Evolutionary conservation across 2,797 vertebrate genomes (phyloP).

Genomic region (Melopsittacus undulatus): DNA sequence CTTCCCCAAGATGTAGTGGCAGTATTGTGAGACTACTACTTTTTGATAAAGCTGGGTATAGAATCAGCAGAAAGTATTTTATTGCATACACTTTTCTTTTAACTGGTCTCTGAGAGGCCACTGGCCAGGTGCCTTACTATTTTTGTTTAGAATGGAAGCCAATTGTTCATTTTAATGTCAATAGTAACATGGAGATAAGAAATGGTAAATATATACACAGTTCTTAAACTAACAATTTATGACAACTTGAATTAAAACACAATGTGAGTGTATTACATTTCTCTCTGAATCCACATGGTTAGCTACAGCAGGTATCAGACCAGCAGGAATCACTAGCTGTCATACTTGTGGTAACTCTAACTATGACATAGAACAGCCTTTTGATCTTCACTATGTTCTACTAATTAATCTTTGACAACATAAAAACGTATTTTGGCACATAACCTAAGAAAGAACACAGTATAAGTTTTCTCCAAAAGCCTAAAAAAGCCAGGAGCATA

Average conservation of each 20-base stretch:
- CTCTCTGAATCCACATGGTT: slow-evolving; percentile 15
- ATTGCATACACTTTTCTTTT: neutral
- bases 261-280: slow-evolving; percentile 33
- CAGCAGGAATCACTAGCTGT: slow-evolving; percentile 38
- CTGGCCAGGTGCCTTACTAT: slow-evolving; percentile 17
- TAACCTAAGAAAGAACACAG: slow-evolving; percentile 27
- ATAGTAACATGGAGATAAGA: slow-evolving; percentile 7
- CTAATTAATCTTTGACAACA: slow-evolving; percentile 75
- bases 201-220: slow-evolving; percentile 30
- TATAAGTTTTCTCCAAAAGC: slow-evolving; percentile 41
- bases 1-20: neutral
- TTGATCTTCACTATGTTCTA: slow-evolving; percentile 74
- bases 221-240: slow-evolving; percentile 59
- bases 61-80: slow-evolving; percentile 4
- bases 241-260: slow-evolving; percentile 48
- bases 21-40: neutral
- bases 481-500: neutral
- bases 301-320: slow-evolving; percentile 32
- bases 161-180: slow-evolving; percentile 46
- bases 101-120: slow-evolving; percentile 30
- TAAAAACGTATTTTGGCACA: slow-evolving; percentile 49
- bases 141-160: slow-evolving; percentile 38
- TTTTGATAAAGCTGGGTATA: neutral
- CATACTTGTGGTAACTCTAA: slow-evolving; percentile 50
- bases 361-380: slow-evolving; percentile 60